Base-by-base conservation (phyloP, 1,140 invertebrate species). In the Neomicropteryx cornuta region DNA sequence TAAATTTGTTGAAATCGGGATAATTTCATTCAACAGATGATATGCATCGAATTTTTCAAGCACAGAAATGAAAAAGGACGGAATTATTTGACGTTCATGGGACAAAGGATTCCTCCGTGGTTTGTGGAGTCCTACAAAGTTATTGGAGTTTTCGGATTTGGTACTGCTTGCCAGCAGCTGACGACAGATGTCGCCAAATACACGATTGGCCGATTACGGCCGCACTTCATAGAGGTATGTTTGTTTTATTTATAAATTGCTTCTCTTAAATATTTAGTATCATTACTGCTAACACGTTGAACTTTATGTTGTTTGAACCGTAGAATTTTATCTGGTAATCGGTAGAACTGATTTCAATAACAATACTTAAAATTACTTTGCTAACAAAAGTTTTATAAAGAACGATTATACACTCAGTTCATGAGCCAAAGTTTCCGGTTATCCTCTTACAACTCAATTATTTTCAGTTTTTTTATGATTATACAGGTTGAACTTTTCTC, bases 151-250 rank as follows among this genome's bases (percentile, higher is more conserved):
- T 94, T 92, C 52, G 76, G 79, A 20, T 93, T 92, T 58, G 90
- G 89, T 0, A 81, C 82, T n/a, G 79, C 77, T 2, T 76, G 79
- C 41, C 85, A 81, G 32, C 83, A 90, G 58, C 60, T 91, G 11
- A 77, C 79, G 5, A 93, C 89, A 3, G 89, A 95, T 51, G 77
- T 94, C 46, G 86, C 83, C 17, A 97, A 96, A 62, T 95, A 94
- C 50, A 81, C 81, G 2, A 81, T 97, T 41, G 94, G 94, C 18
- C 72, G 92, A 33, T 64, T 97, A 38, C 66, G 94, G 46, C 94
- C 94, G 5, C 90, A 97, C 65, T 97, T 97, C 63, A 76, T 92
- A 44, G 70, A 72, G 46, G 72, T 75, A 54, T 73, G 71, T 68
- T 37, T 38, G 24, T 20, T 44, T 37, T 13, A 8, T 37, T 24